Conservation (phyloP, 2,888 invertebrate genomes). For the Malachius bipustulatus region DNA sequence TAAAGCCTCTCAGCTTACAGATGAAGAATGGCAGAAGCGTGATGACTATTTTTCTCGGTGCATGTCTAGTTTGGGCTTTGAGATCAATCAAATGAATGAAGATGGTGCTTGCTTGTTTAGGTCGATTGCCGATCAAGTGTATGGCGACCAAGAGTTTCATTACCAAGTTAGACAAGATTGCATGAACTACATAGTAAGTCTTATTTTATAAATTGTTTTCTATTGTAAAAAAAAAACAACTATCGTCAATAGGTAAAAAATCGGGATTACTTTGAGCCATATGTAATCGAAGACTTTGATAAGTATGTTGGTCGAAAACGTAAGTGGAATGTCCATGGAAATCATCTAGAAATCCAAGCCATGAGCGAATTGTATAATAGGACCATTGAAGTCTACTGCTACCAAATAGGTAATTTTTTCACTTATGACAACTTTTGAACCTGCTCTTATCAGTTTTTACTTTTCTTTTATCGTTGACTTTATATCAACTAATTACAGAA, state of each 20-base stretch:
- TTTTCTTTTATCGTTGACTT: no score
- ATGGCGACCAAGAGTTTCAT: constrained; percentile 86
- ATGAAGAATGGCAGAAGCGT: constrained; percentile 36
- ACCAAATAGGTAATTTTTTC: constrained; percentile 47
- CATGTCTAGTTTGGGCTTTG: constrained; percentile 60
- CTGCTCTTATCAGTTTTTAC: no score
- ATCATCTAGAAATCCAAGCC: constrained; percentile 84
- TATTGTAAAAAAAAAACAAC: no score
- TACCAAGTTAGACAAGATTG: constrained; percentile 68
- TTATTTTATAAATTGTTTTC: no score
- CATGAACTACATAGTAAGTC: constrained; percentile 78
- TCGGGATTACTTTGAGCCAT: constrained; percentile 75
- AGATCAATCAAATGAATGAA: constrained; percentile 72
- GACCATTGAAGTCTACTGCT: constrained; percentile 76
- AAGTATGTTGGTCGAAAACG: constrained; percentile 73
- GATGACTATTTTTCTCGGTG: constrained; percentile 33
- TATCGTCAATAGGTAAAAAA: constrained; percentile 82
- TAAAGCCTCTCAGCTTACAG: constrained; percentile 28
- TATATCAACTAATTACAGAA: constrained; percentile 39
- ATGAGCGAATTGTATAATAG: constrained; percentile 83
- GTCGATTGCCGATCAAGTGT: constrained; percentile 81
- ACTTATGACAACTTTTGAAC: no score
- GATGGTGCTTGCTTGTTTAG: constrained; percentile 84
- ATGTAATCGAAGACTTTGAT: constrained; percentile 80
- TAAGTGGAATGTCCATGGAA: constrained; percentile 69